Conservation (phyloP, 2,113 vertebrate species). For the Girardinichthys multiradiatus region DNA sequence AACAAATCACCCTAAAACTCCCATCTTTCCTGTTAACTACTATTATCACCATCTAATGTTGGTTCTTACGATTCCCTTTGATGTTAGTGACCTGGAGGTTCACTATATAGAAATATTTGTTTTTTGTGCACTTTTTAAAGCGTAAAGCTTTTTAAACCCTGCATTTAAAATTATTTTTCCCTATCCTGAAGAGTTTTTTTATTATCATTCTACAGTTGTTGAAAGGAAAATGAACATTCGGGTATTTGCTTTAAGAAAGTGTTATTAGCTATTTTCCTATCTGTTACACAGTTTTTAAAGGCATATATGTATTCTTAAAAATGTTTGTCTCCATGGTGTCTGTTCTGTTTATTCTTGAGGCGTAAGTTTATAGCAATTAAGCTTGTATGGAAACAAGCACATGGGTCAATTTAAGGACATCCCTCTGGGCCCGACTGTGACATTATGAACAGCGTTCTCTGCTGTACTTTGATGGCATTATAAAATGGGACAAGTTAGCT, state of each 20-base stretch:
- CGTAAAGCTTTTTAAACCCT: too few relatives aligned
- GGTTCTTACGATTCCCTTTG: too few relatives aligned
- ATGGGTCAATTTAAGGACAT: conserved; percentile 25
- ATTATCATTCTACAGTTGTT: not conserved
- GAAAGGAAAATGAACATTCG: not conserved
- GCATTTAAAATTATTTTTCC: too few relatives aligned
- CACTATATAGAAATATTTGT: too few relatives aligned
- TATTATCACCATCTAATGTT: too few relatives aligned
- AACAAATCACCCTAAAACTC: too few relatives aligned
- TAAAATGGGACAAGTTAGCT: conserved; percentile 40
- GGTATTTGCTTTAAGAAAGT: too few relatives aligned
- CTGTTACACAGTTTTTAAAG: not conserved
- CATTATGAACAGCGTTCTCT: conserved; percentile 59
- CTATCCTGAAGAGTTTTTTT: too few relatives aligned
- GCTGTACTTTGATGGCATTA: conserved; percentile 47
- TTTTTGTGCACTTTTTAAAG: too few relatives aligned
- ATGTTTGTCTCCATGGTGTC: not conserved
- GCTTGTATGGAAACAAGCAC: conserved; percentile 4
- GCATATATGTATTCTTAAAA: not conserved
- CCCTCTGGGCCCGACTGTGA: conserved; percentile 43
- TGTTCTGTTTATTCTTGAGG: not conserved
- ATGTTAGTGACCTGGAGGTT: too few relatives aligned
- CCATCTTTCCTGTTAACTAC: too few relatives aligned
- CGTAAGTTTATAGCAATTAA: conserved; percentile 7
- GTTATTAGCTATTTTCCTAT: not conserved